These are phyloP conservation scores for Phyllostomus discolor DNA, from an alignment of 2,113 vertebrate genomes.

Conservation along the genomic window DNA sequence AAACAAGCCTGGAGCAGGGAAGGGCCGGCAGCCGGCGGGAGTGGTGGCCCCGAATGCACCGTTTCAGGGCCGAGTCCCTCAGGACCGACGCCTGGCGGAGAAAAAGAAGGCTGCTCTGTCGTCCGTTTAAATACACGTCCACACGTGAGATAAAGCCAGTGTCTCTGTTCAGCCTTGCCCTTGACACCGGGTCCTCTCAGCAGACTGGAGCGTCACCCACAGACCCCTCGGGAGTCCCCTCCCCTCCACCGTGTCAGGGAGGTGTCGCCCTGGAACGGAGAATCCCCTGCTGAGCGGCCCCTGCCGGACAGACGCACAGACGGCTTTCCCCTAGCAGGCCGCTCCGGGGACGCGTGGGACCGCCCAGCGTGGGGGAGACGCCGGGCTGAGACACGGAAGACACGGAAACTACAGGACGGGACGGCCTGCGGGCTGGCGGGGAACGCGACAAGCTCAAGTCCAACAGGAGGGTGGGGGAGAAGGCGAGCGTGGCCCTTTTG, in stretches of 20 bases:
- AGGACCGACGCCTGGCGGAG: too few species aligned
- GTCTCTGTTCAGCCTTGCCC: background rate
- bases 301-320: background rate
- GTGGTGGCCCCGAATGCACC: too few species aligned
- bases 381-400: background rate
- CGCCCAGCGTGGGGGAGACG: background rate
- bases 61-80: too few species aligned
- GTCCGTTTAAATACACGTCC: too few species aligned
- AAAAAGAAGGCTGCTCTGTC: too few species aligned
- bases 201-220: background rate
- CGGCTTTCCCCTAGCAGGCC: background rate
- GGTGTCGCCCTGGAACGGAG: background rate
- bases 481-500: background rate
- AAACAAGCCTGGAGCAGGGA: too few species aligned
- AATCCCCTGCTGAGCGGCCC: background rate
- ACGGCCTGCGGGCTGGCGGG: background rate
- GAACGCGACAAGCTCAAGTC: background rate
- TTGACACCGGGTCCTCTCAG: background rate
- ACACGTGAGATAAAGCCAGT: too few species aligned
- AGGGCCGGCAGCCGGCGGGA: too few species aligned
- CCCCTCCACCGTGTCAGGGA: accelerated
- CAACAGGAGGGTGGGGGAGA: background rate
- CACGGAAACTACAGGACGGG: background rate
- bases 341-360: accelerated
- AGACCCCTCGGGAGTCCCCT: too few species aligned